phyloP scores from a whole-genome alignment of 2,888 invertebrate species.

The Parnassius glacialis region DNA sequence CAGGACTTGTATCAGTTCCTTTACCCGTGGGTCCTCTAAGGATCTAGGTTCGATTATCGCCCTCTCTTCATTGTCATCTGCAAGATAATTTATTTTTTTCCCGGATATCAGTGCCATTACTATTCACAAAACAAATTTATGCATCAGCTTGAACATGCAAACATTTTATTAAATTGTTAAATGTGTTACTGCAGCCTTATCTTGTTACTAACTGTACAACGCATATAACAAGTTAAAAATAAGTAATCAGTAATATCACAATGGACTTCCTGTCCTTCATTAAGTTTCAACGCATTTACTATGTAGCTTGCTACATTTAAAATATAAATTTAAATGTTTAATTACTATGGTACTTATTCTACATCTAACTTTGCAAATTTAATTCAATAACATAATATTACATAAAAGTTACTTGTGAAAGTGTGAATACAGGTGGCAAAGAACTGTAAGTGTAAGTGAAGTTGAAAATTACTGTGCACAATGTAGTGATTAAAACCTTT shows the following conservation, averaged over 20 bases:
- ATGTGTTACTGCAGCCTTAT: conserved; percentile 1
- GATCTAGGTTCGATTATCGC: conserved; percentile 96
- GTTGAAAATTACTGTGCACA: no score
- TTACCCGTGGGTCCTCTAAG: conserved; percentile 91
- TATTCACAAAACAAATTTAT: not conserved
- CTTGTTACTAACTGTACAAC: not conserved
- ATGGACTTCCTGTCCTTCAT: conserved; percentile 3
- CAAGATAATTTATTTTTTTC: conserved; percentile 34
- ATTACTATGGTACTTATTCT: no score
- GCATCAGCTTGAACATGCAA: not conserved
- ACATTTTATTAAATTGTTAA: not conserved
- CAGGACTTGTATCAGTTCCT: conserved; percentile 90
- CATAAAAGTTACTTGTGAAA: not conserved
- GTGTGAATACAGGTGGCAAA: not conserved
- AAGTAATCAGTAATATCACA: conserved; percentile 13
- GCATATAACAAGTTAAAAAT: conserved; percentile 22
- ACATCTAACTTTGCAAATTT: no score
- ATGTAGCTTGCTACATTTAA: conserved; percentile 5
- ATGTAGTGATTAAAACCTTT: not conserved
- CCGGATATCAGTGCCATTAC: conserved; percentile 15
- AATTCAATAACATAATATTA: not conserved
- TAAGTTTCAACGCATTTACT: conserved; percentile 9
- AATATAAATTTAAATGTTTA: no score
- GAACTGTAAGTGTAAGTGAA: not conserved
- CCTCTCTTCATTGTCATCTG: conserved; percentile 97